A percentile compares a stretch with the other conserved stretches of the same genome.
phyloP scores from a whole-genome alignment of 1,140 invertebrate species.

The Solenopsis fugax region DNA sequence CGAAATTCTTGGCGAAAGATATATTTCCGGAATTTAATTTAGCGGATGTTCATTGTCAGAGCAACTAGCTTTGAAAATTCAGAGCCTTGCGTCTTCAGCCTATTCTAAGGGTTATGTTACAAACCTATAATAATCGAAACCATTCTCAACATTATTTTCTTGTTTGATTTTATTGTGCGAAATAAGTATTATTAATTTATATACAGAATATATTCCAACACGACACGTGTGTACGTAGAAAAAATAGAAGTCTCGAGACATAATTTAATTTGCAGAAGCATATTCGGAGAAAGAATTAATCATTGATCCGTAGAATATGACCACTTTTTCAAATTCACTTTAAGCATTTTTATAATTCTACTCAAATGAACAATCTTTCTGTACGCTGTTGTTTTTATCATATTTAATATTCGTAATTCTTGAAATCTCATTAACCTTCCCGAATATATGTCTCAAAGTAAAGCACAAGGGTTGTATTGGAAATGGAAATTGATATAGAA shows the following conservation, averaged over 20 bases:
- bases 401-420: conserved; percentile 27
- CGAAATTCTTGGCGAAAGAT: conserved; percentile 28
- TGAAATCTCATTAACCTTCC: conserved; percentile 15
- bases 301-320: not conserved
- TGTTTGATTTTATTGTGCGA: not conserved
- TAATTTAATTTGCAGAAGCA: conserved; percentile 20
- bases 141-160: not conserved
- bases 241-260: not conserved
- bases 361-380: conserved; percentile 17
- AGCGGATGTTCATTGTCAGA: conserved; percentile 22
- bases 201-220: not conserved
- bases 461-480: not conserved
- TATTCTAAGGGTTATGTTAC: not conserved
- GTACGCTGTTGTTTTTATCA: not conserved
- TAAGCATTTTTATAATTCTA: conserved; percentile 9
- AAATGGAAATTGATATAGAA: not conserved
- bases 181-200: not conserved
- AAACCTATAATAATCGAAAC: not conserved
- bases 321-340: not conserved
- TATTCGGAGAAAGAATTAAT: not conserved
- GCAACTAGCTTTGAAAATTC: conserved; percentile 65
- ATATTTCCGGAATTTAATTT: conserved; percentile 57
- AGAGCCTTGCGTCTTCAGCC: not conserved
- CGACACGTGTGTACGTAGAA: not conserved
- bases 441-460: not conserved